These are phyloP conservation scores for Zeugodacus cucurbitae DNA, from an alignment of 1,140 invertebrate genomes.

Conservation along the genomic window DNA sequence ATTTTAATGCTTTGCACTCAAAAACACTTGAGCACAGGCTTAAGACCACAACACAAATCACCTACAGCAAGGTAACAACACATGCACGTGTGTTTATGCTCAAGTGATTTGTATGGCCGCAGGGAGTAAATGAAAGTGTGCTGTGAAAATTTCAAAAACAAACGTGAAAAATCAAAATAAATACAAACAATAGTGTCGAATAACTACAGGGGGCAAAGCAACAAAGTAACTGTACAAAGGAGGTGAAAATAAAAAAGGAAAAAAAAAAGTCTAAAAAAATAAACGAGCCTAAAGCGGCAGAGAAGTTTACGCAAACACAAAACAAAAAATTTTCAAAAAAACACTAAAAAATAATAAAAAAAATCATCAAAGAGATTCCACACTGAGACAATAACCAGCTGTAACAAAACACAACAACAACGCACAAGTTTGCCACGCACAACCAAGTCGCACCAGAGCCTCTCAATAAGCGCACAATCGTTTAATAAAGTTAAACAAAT, in stretches of 20 bases:
- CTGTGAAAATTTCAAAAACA: too few relatives aligned
- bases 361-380: background rate
- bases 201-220: background rate
- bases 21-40: background rate
- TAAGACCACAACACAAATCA: background rate
- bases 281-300: background rate
- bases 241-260: background rate
- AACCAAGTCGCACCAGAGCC: background rate
- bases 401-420: background rate
- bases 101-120: background rate
- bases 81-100: background rate
- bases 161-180: background rate
- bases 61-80: background rate
- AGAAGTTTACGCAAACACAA: background rate
- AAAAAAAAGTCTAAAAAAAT: background rate
- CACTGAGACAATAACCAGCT: background rate
- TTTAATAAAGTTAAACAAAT: too few relatives aligned
- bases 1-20: background rate
- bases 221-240: background rate
- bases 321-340: background rate
- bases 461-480: background rate
- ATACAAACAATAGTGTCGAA: background rate
- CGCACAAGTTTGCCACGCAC: background rate
- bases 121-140: background rate
- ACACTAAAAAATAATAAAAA: background rate